A percentile compares a stretch with the other conserved stretches of the same genome.
Conservation (phyloP, 2,113 vertebrate genomes). For the Arizona elegans region DNA sequence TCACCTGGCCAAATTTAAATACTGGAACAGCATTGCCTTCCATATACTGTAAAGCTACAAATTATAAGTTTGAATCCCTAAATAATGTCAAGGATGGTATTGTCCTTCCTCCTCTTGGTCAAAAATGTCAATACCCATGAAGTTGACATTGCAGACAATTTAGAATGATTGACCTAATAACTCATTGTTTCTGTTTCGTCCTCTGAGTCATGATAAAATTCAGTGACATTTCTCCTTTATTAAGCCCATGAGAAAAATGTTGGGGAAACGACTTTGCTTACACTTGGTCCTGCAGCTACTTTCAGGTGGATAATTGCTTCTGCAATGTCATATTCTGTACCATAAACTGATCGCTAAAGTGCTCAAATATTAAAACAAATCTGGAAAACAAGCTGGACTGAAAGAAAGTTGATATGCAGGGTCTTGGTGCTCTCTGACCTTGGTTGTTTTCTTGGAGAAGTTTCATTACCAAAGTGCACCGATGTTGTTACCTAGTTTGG, state of each 20-base stretch:
- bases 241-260: neutral
- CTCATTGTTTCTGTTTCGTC: neutral
- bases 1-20: neutral
- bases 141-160: neutral
- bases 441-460: neutral
- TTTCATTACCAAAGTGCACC: neutral
- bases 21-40: neutral
- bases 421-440: neutral
- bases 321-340: neutral
- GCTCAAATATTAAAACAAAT: neutral
- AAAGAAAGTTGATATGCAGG: neutral
- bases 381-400: neutral
- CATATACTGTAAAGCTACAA: neutral
- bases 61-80: neutral
- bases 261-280: neutral
- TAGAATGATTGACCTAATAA: neutral
- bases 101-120: neutral
- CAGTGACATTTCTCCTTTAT: neutral
- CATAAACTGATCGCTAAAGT: neutral
- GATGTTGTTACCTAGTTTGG: neutral
- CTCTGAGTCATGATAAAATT: neutral
- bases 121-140: neutral
- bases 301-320: neutral
- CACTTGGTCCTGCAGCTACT: neutral
- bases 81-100: neutral